Evolutionary conservation across 2,113 vertebrate species (phyloP).

Genomic region (Oreamnos americanus): DNA sequence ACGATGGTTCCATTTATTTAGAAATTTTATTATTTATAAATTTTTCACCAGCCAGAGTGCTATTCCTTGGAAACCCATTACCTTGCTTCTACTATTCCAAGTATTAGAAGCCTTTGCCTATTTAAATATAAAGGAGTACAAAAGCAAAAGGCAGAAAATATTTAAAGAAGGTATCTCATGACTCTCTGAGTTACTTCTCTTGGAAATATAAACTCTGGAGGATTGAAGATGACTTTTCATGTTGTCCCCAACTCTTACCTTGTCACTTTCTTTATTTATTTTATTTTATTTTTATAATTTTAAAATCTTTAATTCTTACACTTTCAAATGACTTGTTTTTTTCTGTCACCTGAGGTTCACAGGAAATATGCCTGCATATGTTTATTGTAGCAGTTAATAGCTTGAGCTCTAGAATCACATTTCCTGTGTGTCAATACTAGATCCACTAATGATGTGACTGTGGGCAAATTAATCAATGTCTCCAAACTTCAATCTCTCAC

Average conservation of each 20-base stretch:
- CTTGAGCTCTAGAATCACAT: neutral
- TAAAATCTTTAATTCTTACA: no score
- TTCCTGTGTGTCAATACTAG: neutral
- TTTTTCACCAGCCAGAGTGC: neutral
- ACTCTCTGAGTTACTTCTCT: neutral
- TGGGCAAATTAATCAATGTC: neutral
- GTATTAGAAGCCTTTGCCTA: neutral
- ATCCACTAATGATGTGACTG: neutral
- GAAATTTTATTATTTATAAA: neutral
- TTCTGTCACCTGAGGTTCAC: neutral
- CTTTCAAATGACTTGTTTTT: neutral
- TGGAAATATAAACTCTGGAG: neutral
- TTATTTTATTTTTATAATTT: no score
- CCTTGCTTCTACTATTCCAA: neutral
- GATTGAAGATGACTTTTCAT: no score
- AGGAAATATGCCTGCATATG: neutral
- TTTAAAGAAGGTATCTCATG: neutral
- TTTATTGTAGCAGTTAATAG: neutral
- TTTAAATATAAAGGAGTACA: slow-evolving; percentile 1
- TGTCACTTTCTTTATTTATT: no score
- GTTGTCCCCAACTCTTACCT: neutral
- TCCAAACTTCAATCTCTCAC: neutral
- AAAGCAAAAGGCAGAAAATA: neutral
- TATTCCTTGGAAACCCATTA: neutral
- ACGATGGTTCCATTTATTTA: neutral